Evolutionary conservation across 2,113 vertebrate genomes (phyloP).

Genomic region (Panthera tigris): DNA sequence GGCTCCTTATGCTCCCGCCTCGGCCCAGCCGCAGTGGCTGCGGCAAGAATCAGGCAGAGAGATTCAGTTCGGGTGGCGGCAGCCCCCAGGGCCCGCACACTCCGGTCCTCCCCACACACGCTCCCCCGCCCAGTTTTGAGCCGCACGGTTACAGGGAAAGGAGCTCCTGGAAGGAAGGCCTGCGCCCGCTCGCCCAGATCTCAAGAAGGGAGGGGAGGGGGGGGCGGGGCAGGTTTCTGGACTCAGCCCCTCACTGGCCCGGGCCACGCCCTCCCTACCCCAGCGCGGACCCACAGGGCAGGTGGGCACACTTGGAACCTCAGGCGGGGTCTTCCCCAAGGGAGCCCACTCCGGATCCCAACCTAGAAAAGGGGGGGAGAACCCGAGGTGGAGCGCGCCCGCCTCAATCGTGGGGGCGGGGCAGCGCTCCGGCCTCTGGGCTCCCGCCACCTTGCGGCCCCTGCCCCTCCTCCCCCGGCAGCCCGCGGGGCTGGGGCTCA

Average conservation of each 20-base stretch:
- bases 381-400: neutral
- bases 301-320: neutral
- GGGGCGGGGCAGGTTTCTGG: neutral
- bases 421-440: neutral
- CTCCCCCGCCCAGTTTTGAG: neutral
- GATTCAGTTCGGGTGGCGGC: neutral
- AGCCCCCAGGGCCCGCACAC: conserved; percentile 21
- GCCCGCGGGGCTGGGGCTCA: conserved; percentile 69
- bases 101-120: neutral
- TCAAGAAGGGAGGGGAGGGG: accelerated
- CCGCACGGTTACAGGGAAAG: neutral
- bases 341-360: neutral
- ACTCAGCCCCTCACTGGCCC: neutral
- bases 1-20: neutral
- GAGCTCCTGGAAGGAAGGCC: neutral
- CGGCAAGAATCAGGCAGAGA: accelerated
- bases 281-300: neutral
- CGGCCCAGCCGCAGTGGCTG: neutral
- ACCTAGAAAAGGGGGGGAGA: neutral
- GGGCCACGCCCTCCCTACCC: neutral
- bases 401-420: neutral
- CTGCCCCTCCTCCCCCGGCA: neutral
- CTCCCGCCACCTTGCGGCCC: neutral
- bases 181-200: neutral
- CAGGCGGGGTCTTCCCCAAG: neutral